Base-by-base conservation (phyloP, 2,888 invertebrate genomes). In the Melinopterus prodromus region DNA sequence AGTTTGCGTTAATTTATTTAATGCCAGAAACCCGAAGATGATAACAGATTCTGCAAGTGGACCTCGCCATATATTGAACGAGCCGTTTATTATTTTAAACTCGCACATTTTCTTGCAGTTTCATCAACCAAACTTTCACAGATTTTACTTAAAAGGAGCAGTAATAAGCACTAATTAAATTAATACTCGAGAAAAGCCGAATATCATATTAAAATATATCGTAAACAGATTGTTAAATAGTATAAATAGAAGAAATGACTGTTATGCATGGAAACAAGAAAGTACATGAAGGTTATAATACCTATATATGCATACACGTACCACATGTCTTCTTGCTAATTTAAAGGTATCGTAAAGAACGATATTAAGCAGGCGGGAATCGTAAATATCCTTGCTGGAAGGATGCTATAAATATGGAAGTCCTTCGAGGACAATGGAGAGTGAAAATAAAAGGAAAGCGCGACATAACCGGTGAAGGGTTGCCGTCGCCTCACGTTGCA, bases 341-440 rank as follows among this genome's bases (percentile, higher is more conserved):
- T 74, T 74, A 35, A 35, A 53, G 74, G 35, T 36, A n/a, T 26
- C 71, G 35, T 74, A 74, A 74, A 74, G 36, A 74, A 74, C 36
- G 74, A 74, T 74, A 74, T 74, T 74, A 74, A 74, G 74, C 16
- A 74, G 74, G 37, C n/a, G 35, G 16, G 74, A 35, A 74, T 74
- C 74, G 74, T 74, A 74, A 74, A 74, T 74, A 74, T 74, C 74
- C 37, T 37, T 16, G 74, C 74, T 74, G 37, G n/a, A 74, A 36
- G 74, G 74, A 35, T 37, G 74, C 74, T 15, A 74, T 74, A 74
- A 74, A 74, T 74, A 74, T n/a, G 74, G 74, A 35, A 35, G 36
- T 35, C 74, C 74, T 74, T 74, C 37, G 35, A 16, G 74, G 74
- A 74, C 74, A 74, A 74, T 74, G 74, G 36, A n/a, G 74, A 35